Evolutionary conservation across 2,888 invertebrate genomes (phyloP).

Genomic region (Cephus rjabovi): DNA sequence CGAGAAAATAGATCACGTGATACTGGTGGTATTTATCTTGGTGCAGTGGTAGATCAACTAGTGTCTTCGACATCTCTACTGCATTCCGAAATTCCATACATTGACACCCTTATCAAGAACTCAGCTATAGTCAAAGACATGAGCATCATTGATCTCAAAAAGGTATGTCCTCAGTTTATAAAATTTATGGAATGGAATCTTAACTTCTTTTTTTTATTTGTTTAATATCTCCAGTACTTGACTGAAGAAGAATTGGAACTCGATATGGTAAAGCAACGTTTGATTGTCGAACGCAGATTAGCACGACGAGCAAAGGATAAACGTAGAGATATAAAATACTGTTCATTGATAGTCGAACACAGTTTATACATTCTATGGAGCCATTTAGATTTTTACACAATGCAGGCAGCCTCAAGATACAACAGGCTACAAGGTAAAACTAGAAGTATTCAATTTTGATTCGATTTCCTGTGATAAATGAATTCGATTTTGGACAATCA

Average conservation of each 20-base stretch:
- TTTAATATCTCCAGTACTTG: slow-evolving; percentile 40
- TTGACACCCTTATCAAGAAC: slow-evolving; percentile 53
- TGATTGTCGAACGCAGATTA: slow-evolving; percentile 67
- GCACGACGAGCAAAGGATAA: slow-evolving; percentile 70
- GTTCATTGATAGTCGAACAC: slow-evolving; percentile 77
- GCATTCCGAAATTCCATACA: slow-evolving; percentile 52
- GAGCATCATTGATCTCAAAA: slow-evolving; percentile 70
- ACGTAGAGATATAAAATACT: slow-evolving; percentile 72
- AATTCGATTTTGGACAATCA: background rate
- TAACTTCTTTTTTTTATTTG: background rate
- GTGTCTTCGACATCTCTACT: slow-evolving; percentile 52
- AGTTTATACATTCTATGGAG: slow-evolving; percentile 82
- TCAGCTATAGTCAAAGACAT: slow-evolving; percentile 61
- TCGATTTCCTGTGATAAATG: background rate
- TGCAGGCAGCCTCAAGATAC: slow-evolving; percentile 70
- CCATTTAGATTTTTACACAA: slow-evolving; percentile 79
- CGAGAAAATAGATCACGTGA: slow-evolving; percentile 49
- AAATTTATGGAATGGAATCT: background rate
- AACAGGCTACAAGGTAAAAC: slow-evolving; percentile 48
- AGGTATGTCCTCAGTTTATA: slow-evolving; percentile 33
- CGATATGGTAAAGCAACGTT: slow-evolving; percentile 55
- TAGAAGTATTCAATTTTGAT: background rate
- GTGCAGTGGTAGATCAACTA: slow-evolving; percentile 57
- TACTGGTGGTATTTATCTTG: slow-evolving; percentile 51
- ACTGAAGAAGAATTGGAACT: slow-evolving; percentile 58